phyloP scores from a whole-genome alignment of 2,888 invertebrate genomes.

The Fragum sueziense region DNA sequence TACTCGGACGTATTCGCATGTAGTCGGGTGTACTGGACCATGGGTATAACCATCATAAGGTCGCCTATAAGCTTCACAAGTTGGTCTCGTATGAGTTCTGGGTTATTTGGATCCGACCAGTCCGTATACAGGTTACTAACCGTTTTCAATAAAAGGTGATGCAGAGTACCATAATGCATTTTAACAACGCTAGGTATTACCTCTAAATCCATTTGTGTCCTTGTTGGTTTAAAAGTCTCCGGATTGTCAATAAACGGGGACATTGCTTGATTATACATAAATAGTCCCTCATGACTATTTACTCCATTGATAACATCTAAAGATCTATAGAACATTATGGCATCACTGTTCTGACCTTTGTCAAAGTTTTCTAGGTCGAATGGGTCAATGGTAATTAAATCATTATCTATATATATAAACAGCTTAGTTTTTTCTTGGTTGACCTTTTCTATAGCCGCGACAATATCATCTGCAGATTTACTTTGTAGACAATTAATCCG shows the following conservation, averaged over 20 bases:
- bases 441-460: background rate
- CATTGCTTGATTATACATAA: background rate
- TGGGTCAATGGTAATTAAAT: slow-evolving; percentile 11
- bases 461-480: background rate
- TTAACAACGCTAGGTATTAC: background rate
- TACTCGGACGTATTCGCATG: background rate
- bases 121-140: slow-evolving; percentile 1
- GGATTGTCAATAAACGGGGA: background rate
- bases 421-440: background rate
- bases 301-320: slow-evolving; percentile 12
- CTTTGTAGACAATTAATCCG: background rate
- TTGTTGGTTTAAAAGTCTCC: slow-evolving; percentile 6
- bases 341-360: background rate
- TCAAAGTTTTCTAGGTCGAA: background rate
- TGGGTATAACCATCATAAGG: slow-evolving; percentile 7
- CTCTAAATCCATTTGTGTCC: slow-evolving; percentile 2
- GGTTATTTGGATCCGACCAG: slow-evolving; percentile 12
- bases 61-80: slow-evolving; percentile 4
- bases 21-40: background rate
- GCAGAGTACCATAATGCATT: background rate
- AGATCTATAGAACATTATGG: slow-evolving; percentile 6
- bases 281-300: slow-evolving; percentile 11
- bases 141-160: background rate
- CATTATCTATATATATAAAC: slow-evolving; percentile 10
- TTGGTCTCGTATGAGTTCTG: background rate